Conservation (phyloP, 2,113 vertebrate species). For the Pterocles burchelli region DNA sequence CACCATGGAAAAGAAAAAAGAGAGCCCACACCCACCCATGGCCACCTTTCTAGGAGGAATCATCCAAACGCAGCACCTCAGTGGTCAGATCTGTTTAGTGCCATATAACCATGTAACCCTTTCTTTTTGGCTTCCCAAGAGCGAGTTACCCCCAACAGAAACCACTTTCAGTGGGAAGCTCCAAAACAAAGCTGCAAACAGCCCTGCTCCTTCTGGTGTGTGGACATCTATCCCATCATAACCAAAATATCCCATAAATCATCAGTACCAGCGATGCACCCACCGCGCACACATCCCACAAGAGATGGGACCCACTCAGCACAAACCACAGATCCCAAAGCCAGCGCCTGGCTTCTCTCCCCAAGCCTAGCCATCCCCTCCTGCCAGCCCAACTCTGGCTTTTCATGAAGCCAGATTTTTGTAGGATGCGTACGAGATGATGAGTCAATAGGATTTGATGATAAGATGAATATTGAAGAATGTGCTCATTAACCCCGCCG, state of each 20-base stretch:
- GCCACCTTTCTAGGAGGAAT: background rate
- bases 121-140: background rate
- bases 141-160: rapidly evolving
- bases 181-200: background rate
- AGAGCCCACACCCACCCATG: background rate
- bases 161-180: rapidly evolving
- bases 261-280: background rate
- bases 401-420: background rate
- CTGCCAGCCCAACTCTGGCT: background rate
- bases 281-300: rapidly evolving
- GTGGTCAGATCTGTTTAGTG: background rate
- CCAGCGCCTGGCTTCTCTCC: background rate
- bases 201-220: rapidly evolving
- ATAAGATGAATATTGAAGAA: background rate
- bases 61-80: background rate
- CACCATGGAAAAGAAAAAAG: background rate
- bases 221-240: background rate
- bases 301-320: background rate
- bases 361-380: background rate
- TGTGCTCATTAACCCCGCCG: background rate
- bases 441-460: background rate
- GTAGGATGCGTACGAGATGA: background rate
- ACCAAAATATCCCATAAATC: background rate
- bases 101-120: background rate
- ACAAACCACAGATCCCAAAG: background rate